Conservation (phyloP, 2,888 invertebrate genomes). For the Buathra laborator region DNA sequence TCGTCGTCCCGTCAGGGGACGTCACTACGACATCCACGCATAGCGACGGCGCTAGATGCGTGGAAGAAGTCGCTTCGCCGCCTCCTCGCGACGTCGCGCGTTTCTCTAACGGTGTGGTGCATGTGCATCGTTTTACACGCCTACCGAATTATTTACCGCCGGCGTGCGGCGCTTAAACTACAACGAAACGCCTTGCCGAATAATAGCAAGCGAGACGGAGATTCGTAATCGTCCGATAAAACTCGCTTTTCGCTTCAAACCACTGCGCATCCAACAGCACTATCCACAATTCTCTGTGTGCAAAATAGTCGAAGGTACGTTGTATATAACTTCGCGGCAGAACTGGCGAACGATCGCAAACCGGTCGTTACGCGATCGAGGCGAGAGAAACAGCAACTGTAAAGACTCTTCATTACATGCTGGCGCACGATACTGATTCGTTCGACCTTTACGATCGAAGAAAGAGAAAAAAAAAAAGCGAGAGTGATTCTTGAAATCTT, state of each 20-base stretch:
- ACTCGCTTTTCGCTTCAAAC: slow-evolving; percentile 1
- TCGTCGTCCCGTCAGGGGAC: slow-evolving; percentile 52
- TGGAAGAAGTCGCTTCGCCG: slow-evolving; percentile 23
- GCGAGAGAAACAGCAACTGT: background rate
- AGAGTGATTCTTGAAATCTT: background rate
- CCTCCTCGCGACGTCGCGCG: slow-evolving; percentile 28
- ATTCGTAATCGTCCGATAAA: slow-evolving; percentile 55
- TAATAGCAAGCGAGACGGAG: slow-evolving; percentile 41
- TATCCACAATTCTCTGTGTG: background rate
- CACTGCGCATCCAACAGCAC: background rate
- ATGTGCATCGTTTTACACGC: slow-evolving; percentile 34
- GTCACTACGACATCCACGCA: slow-evolving; percentile 24
- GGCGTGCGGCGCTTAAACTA: slow-evolving; percentile 32
- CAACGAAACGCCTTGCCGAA: slow-evolving; percentile 29
- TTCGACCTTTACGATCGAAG: slow-evolving; percentile 30
- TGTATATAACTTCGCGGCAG: background rate
- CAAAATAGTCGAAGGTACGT: background rate
- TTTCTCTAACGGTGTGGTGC: slow-evolving; percentile 8
- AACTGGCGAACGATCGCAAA: slow-evolving; percentile 26
- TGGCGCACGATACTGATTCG: background rate
- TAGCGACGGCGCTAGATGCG: slow-evolving; percentile 8
- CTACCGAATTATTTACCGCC: slow-evolving; percentile 59
- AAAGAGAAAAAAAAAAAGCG: background rate
- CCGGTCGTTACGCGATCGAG: slow-evolving; percentile 30
- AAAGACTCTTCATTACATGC: background rate